Evolutionary conservation across 2,888 invertebrate genomes (phyloP), one percentile per base, ranked within the genome.

Genomic region (Camptogramma bilineatum): DNA sequence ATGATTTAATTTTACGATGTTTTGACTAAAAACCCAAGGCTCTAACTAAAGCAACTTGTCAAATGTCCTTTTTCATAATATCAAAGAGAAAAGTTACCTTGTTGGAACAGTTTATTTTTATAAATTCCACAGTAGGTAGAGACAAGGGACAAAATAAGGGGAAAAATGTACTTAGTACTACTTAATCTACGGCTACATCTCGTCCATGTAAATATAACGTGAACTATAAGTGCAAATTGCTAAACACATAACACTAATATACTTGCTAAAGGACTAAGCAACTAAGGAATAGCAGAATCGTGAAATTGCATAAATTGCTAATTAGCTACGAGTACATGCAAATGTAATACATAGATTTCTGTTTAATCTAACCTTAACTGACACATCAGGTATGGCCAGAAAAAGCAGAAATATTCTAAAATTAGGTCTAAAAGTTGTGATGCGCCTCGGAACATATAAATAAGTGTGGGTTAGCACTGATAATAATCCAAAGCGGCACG

Each of bases 1-100:
- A 28, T 10, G 31, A 51, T 48, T 48, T 19, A 48, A 48, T 48
- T 21, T 48, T 19, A 31, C 17, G 51, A 28, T 28, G 17, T 51
- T 51, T 48, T 2, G 10, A 1, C 9, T 19, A 52, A 48, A 48
- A 5, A 48, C 10, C 4, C 19, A n/a, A n/a, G 18, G 19, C 21
- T 13, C 0, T 19, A 9, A 39, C 13, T 13, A 16, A 44, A 21
- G 18, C 10, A 13, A 21, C 1, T 21, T 21, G 47, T 47, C 17
- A 18, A 46, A 46, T 5, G 13, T 47, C 8, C 10, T 19, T 47
- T 19, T 13, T 47, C 47, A 34, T 34, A 34, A 34, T 34, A 34
- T 0, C 34, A 34, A 7, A 34, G 10, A 50, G 18, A 34, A 44
- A n/a, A 17, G 52, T 44, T 28, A 28, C 54, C 3, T 13, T 39